Evolutionary conservation across 1,140 invertebrate species (phyloP).

Genomic region (Ditylenchus dipsaci): DNA sequence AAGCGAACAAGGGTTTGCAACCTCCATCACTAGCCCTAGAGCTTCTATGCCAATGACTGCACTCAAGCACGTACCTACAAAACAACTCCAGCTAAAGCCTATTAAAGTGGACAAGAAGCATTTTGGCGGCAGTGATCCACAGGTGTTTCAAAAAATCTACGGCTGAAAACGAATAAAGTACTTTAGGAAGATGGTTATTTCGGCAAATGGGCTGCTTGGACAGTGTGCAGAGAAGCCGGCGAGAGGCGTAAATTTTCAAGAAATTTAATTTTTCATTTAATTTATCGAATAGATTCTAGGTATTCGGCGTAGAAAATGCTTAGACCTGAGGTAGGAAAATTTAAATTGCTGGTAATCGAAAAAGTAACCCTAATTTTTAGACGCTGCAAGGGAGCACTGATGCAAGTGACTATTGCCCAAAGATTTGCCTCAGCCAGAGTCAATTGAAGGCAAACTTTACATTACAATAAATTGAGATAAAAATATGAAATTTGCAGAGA

Average conservation of each 20-base stretch:
- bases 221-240: constrained; percentile 46
- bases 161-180: not conserved
- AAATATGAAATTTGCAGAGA: constrained; percentile 8
- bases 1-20: not conserved
- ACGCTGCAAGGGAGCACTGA: constrained; percentile 50
- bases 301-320: constrained; percentile 51
- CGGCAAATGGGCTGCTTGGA: constrained; percentile 54
- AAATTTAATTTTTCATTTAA: too few species aligned
- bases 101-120: not conserved
- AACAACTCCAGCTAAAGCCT: not conserved
- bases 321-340: constrained; percentile 37
- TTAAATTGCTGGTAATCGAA: not conserved
- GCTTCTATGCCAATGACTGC: too few species aligned
- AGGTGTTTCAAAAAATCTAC: not conserved
- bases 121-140: not conserved
- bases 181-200: constrained; percentile 45
- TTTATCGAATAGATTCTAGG: not conserved
- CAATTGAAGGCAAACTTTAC: constrained; percentile 23
- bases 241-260: constrained; percentile 35
- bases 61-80: not conserved
- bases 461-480: constrained; percentile 6
- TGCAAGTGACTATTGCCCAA: constrained; percentile 55
- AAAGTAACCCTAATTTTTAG: not conserved
- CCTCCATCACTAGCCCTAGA: not conserved
- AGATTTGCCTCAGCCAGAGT: constrained; percentile 30